Base-by-base conservation (phyloP, 2,888 invertebrate genomes). In the Teinopalpus imperialis region DNA sequence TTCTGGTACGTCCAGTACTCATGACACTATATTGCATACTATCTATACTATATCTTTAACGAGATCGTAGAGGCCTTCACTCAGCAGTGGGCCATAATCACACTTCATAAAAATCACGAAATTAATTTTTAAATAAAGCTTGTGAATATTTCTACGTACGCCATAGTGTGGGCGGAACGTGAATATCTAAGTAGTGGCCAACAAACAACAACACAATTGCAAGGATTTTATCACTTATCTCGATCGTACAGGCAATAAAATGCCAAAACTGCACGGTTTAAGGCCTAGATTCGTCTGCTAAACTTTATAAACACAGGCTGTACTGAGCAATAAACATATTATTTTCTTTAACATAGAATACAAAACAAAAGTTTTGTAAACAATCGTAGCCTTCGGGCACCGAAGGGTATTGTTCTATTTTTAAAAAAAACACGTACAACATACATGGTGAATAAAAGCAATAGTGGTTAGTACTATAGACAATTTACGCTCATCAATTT, bases 311-410 rank as follows among this genome's bases (percentile, higher is more conserved):
- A 32, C 10, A 1, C 20, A 5, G 26, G 9, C 21, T 26, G 8
- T 46, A 29, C 23, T 26, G 8, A 24, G 34, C 14, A 45, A 41
- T 46, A 46, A n/a, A 35, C 24, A 35, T 40, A 41, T 40, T 45
- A 45, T 46, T 45, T 46, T 21, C 23, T 41, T 18, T 3, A 49
- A 51, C 51, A 51, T 51, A 45, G 53, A 49, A 47, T 32, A 32
- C 32, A 16, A 46, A 53, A 53, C 51, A 53, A 52, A 48, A 52
- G 40, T 45, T 51, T 36, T 45, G 40, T 42, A 53, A 49, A 49
- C 49, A 51, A 52, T 51, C 26, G 39, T 16, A 42, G 43, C 46
- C 48, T 49, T 51, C 45, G 40, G 48, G 48, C 43, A 41, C 24
- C 30, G 27, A 24, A 46, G 37, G 20, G 34, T 29, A 35, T 43